phyloP scores from a whole-genome alignment of 2,797 vertebrate genomes.

The Discoglossus pictus region DNA sequence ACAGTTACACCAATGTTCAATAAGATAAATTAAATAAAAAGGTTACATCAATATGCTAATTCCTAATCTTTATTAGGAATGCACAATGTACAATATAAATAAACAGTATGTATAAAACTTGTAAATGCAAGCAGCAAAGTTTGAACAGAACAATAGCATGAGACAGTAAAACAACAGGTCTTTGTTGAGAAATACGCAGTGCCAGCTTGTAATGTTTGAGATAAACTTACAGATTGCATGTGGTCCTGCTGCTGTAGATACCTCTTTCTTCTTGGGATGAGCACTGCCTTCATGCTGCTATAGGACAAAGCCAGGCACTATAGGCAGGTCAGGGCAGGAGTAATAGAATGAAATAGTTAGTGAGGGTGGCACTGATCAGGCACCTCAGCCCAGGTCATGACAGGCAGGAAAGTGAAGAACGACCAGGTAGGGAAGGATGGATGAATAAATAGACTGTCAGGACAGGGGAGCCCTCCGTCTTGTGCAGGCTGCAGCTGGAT shows the following conservation, averaged over 20 bases:
- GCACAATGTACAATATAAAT: too few species aligned
- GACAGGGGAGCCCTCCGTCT: conserved; percentile 15
- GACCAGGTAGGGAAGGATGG: background rate
- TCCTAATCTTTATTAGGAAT: too few species aligned
- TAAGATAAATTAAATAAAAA: too few species aligned
- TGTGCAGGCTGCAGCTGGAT: conserved; percentile 24
- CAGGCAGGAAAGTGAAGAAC: background rate
- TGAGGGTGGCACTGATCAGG: background rate
- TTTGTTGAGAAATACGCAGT: background rate
- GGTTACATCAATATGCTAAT: too few species aligned
- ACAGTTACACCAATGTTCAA: too few species aligned
- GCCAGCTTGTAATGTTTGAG: background rate
- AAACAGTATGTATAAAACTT: too few species aligned
- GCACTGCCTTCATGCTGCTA: background rate
- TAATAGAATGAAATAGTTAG: too few species aligned
- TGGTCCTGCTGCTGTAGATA: background rate
- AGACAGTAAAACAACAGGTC: background rate
- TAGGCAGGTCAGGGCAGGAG: background rate
- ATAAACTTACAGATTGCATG: background rate
- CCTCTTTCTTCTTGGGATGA: background rate
- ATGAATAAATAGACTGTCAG: background rate
- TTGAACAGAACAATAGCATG: too few species aligned
- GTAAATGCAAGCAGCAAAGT: too few species aligned
- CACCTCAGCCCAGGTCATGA: background rate
- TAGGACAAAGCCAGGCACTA: background rate